phyloP scores from a whole-genome alignment of 1,140 invertebrate species.

The Nixonia krombeini region DNA sequence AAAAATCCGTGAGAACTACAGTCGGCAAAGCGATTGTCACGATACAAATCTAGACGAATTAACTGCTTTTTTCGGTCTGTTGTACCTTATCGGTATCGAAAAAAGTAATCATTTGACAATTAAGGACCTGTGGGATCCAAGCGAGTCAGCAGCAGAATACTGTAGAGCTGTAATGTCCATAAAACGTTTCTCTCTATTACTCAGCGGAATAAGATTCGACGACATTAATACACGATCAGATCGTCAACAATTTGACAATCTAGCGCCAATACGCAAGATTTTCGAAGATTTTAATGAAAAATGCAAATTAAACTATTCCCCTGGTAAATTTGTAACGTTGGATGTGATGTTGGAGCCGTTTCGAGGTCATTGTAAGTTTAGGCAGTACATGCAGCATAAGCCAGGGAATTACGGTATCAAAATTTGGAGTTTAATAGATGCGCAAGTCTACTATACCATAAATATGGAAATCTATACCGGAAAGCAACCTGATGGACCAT shows the following conservation, averaged over 20 bases:
- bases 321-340: background rate
- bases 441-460: conserved; percentile 67
- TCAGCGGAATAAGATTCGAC: conserved; percentile 23
- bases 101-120: conserved; percentile 10
- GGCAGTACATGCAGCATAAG: conserved; percentile 67
- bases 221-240: conserved; percentile 12
- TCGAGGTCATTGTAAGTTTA: conserved; percentile 61
- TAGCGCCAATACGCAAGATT: conserved; percentile 21
- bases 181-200: conserved; percentile 7
- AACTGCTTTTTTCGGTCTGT: conserved; percentile 33
- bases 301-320: too few relatives aligned
- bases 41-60: conserved; percentile 18
- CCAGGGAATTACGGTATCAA: conserved; percentile 65
- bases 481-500: conserved; percentile 54
- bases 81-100: conserved; percentile 23
- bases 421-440: conserved; percentile 63
- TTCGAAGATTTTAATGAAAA: conserved; percentile 5
- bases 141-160: conserved; percentile 15
- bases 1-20: background rate
- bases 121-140: conserved; percentile 13
- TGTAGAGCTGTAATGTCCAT: conserved; percentile 11
- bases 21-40: background rate
- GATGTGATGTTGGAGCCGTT: background rate
- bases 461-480: conserved; percentile 70
- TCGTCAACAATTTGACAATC: conserved; percentile 6